Percentiles rank a stretch among this genome's conserved stretches.
Evolutionary conservation across 2,113 vertebrate genomes (phyloP).

Genomic region (Pitta sordida): DNA sequence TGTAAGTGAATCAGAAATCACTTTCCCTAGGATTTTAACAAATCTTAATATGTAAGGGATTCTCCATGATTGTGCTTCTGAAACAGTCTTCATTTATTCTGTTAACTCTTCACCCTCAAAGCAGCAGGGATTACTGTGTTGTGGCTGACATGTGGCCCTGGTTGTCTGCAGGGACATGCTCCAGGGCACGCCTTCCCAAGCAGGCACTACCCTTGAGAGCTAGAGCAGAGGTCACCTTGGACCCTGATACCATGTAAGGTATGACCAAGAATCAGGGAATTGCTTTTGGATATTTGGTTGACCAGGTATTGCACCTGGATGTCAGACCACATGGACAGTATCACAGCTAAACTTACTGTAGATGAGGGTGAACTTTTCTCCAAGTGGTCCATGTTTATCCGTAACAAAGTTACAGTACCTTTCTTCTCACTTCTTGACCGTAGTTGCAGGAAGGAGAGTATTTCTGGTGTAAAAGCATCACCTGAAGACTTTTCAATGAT

Average conservation of each 20-base stretch:
- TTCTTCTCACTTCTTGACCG: background rate
- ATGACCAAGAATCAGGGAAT: background rate
- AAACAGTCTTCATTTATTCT: background rate
- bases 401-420: background rate
- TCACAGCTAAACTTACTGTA: background rate
- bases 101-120: background rate
- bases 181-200: background rate
- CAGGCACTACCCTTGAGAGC: background rate
- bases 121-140: background rate
- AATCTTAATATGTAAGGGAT: background rate
- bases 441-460: background rate
- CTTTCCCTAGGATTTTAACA: background rate
- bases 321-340: background rate
- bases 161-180: background rate
- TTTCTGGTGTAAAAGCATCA: background rate
- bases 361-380: background rate
- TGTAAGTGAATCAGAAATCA: background rate
- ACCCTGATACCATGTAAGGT: rapidly evolving
- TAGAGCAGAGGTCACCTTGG: background rate
- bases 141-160: background rate
- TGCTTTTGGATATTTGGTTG: background rate
- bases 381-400: rapidly evolving
- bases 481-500: background rate
- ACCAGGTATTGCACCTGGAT: background rate
- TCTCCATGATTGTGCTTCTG: background rate